Conservation (phyloP, 2,888 invertebrate species). For the Frankliniella intonsa region DNA sequence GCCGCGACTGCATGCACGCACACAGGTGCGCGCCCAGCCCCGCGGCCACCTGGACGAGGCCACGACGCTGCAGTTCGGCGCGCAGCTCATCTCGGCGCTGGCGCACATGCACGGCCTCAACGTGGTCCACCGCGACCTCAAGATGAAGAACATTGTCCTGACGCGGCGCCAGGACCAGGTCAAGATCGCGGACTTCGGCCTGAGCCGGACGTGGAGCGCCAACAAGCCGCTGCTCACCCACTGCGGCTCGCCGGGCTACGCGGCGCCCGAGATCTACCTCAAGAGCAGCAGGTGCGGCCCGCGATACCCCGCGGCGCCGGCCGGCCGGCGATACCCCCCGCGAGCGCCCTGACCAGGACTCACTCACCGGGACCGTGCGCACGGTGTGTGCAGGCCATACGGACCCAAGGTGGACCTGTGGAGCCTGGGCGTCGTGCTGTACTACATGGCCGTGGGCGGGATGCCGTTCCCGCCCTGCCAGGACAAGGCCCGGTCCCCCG, state of each 20-base stretch:
- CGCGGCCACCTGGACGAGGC: conserved; percentile 53
- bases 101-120: conserved; percentile 63
- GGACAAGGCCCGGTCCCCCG: neutral
- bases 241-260: conserved; percentile 19
- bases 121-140: conserved; percentile 56
- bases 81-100: conserved; percentile 64
- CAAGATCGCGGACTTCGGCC: conserved; percentile 14
- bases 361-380: neutral
- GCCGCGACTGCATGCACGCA: neutral
- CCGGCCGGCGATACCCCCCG: neutral
- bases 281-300: neutral
- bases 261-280: conserved; percentile 19
- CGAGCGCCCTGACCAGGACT: too few relatives aligned
- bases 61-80: conserved; percentile 54
- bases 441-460: conserved; percentile 66
- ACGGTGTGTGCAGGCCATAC: neutral
- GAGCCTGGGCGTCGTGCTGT: conserved; percentile 66
- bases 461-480: conserved; percentile 57
- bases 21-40: neutral
- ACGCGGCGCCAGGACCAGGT: neutral
- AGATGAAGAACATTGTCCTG: neutral
- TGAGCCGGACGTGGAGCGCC: neutral
- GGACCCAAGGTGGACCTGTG: conserved; percentile 57
- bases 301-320: neutral
- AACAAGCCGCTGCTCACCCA: neutral